phyloP scores from a whole-genome alignment of 2,113 vertebrate genomes.

The Illadopsis cleaveri region DNA sequence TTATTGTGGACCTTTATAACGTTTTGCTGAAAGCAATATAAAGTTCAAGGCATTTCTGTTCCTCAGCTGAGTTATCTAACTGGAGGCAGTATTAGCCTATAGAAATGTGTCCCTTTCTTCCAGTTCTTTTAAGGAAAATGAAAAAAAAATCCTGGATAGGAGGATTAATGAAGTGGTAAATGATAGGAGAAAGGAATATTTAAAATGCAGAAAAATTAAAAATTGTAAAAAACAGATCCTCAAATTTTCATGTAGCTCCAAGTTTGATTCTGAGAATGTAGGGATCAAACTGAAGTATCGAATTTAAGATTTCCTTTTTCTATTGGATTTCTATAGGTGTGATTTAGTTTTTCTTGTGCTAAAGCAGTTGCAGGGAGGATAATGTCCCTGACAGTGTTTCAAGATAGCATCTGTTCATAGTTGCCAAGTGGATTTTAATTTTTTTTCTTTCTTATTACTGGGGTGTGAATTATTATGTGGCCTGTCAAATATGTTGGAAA shows the following conservation, averaged over 20 bases:
- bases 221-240: not conserved
- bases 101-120: not conserved
- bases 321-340: not conserved
- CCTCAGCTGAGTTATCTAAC: not conserved
- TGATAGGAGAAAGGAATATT: not conserved
- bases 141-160: not conserved
- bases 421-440: not conserved
- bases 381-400: not conserved
- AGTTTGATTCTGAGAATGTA: not conserved
- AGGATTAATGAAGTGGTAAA: not conserved
- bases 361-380: not conserved
- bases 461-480: not conserved
- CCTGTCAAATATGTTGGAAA: not conserved
- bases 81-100: not conserved
- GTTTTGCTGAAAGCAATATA: not conserved
- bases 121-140: not conserved
- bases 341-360: not conserved
- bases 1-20: not conserved
- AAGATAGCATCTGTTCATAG: not conserved
- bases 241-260: not conserved
- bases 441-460: not conserved
- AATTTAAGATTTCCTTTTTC: not conserved
- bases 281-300: not conserved
- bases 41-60: slow-evolving; percentile 1
- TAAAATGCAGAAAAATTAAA: not conserved